Evolutionary conservation across 2,797 vertebrate genomes (phyloP).

Genomic region (Merluccius polli): DNA sequence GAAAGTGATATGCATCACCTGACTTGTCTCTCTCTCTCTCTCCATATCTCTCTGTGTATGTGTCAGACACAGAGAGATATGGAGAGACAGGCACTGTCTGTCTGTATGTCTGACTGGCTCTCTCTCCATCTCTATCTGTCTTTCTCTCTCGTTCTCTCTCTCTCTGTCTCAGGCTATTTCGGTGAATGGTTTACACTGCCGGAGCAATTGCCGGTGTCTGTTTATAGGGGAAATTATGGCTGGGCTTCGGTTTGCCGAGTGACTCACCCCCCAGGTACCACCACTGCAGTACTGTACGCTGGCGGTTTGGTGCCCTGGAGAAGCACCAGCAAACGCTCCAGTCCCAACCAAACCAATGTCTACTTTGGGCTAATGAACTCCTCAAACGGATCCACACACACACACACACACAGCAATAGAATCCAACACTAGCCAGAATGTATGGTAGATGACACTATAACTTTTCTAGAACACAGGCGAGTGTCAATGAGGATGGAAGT

Average conservation of each 20-base stretch:
- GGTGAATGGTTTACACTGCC: constrained; percentile 43
- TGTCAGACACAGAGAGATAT: too few relatives aligned
- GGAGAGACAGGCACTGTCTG: too few relatives aligned
- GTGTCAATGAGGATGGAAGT: background rate
- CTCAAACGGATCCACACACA: constrained; percentile 22
- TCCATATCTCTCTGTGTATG: background rate
- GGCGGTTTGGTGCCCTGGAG: background rate
- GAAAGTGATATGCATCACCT: constrained; percentile 8
- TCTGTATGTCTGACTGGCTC: background rate
- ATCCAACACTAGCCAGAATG: too few relatives aligned
- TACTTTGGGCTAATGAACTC: background rate
- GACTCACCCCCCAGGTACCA: constrained; percentile 4
- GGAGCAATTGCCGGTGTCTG: constrained; percentile 34
- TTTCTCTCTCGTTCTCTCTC: background rate
- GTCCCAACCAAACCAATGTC: background rate
- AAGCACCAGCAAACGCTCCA: background rate
- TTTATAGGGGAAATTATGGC: constrained; percentile 36
- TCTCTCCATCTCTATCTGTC: background rate
- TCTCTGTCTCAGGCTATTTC: constrained; percentile 35
- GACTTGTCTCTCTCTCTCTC: background rate
- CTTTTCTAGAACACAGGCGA: too few relatives aligned
- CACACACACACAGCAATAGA: background rate
- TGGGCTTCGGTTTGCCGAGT: constrained; percentile 11
- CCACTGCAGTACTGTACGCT: background rate
- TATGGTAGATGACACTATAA: too few relatives aligned